Evolutionary conservation across 2,797 vertebrate species (phyloP).

Genomic region (Dendrocincla tyrannina): DNA sequence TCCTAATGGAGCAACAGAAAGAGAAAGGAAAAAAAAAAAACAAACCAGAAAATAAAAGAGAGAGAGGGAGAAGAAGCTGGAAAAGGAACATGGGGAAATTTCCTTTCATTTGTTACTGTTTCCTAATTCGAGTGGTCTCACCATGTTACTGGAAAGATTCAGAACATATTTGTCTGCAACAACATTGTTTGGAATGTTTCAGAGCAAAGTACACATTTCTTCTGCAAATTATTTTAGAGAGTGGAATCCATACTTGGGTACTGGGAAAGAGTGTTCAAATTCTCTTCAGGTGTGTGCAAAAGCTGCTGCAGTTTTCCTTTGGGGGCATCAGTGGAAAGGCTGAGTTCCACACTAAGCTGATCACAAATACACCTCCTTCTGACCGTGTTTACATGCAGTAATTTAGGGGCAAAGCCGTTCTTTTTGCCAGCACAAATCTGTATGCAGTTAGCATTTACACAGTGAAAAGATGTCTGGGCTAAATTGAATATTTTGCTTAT

Average conservation of each 20-base stretch:
- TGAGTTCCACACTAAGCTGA: not conserved
- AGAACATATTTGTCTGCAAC: not conserved
- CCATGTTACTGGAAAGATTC: not conserved
- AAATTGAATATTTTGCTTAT: conserved; percentile 48
- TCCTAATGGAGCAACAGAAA: conserved; percentile 81
- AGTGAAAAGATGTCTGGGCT: conserved; percentile 20
- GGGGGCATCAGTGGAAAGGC: not conserved
- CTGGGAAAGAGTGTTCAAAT: not conserved
- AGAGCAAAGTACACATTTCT: not conserved
- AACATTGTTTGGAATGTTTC: not conserved
- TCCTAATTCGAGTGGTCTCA: not conserved
- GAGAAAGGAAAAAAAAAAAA: not conserved
- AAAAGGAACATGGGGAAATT: not conserved
- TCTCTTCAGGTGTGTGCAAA: not conserved
- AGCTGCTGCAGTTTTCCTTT: not conserved
- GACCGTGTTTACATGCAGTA: not conserved
- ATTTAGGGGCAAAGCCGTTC: not conserved
- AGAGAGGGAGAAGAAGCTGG: no score
- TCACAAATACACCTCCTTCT: conserved; percentile 8
- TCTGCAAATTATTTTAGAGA: not conserved
- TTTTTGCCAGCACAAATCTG: conserved; percentile 21
- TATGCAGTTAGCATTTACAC: conserved; percentile 37
- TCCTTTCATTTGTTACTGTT: not conserved
- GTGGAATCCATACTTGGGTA: not conserved
- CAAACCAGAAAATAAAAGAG: no score